These are phyloP conservation scores for Sebastes baramenuke DNA, from an alignment of 2,797 vertebrate genomes.

Conservation along the genomic window DNA sequence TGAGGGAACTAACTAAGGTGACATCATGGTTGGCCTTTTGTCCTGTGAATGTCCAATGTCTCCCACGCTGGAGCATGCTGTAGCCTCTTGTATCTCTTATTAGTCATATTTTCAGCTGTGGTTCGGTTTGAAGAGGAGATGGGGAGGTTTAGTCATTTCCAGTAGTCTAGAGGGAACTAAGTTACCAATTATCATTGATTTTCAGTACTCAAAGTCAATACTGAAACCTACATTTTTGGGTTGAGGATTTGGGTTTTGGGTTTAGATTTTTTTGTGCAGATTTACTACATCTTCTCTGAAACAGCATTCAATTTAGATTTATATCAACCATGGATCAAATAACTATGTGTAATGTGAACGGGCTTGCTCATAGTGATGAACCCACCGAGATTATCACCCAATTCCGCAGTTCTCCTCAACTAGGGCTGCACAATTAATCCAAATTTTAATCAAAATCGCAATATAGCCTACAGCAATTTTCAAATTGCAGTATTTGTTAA, in stretches of 20 bases:
- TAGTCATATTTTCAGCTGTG: conserved; percentile 70
- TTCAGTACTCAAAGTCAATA: background rate
- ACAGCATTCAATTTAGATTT: background rate
- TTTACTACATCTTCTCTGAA: background rate
- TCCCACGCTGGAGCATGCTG: conserved; percentile 33
- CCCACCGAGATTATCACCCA: no score
- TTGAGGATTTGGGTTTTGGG: background rate
- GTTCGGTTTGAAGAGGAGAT: conserved; percentile 24
- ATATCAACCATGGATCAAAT: background rate
- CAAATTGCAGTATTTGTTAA: no score
- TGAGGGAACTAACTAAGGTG: conserved; percentile 51
- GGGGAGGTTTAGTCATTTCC: conserved; percentile 42
- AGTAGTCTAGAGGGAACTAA: background rate
- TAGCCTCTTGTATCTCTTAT: conserved; percentile 46
- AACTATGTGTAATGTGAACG: background rate
- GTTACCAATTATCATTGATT: conserved; percentile 9
- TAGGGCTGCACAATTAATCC: no score
- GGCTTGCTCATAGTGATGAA: background rate
- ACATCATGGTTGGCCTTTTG: conserved; percentile 68
- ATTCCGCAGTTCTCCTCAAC: no score
- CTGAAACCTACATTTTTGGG: background rate
- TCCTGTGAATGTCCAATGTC: conserved; percentile 43
- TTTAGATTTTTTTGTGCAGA: background rate
- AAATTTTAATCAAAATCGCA: no score
- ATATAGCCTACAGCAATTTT: no score